Conservation (phyloP, 2,888 invertebrate species). For the Drosophila sordidapex region DNA sequence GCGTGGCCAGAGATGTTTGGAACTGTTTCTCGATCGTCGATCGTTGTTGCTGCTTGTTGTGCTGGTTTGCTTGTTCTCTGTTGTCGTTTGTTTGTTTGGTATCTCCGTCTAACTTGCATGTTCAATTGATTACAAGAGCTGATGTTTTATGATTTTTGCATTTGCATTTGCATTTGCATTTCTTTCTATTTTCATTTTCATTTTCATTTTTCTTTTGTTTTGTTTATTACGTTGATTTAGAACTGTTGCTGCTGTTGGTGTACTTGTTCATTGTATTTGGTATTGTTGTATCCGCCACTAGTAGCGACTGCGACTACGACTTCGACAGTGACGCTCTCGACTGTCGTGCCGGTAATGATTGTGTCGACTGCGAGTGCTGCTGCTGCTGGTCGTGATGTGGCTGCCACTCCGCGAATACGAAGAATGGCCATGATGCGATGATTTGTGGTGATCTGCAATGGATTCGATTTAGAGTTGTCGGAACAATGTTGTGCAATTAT, state of each 20-base stretch:
- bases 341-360: constrained; percentile 78
- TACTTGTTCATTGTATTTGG: constrained; percentile 15
- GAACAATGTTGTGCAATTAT: too few relatives aligned
- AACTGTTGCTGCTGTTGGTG: constrained; percentile 11
- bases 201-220: constrained; percentile 5
- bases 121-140: constrained; percentile 19
- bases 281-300: constrained; percentile 47
- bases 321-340: constrained; percentile 81
- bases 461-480: not conserved
- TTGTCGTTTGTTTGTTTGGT: constrained; percentile 8
- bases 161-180: constrained; percentile 6
- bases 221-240: constrained; percentile 40
- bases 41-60: constrained; percentile 19
- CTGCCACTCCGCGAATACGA: constrained; percentile 77
- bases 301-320: constrained; percentile 83
- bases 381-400: constrained; percentile 61
- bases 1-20: constrained; percentile 12
- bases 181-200: constrained; percentile 8
- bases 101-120: constrained; percentile 19
- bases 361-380: constrained; percentile 74
- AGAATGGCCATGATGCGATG: constrained; percentile 81
- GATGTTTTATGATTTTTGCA: constrained; percentile 6
- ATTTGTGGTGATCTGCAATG: constrained; percentile 77
- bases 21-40: constrained; percentile 13
- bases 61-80: not conserved